Base-by-base conservation (phyloP, 2,113 vertebrate genomes). In the Harpagus bidentatus region DNA sequence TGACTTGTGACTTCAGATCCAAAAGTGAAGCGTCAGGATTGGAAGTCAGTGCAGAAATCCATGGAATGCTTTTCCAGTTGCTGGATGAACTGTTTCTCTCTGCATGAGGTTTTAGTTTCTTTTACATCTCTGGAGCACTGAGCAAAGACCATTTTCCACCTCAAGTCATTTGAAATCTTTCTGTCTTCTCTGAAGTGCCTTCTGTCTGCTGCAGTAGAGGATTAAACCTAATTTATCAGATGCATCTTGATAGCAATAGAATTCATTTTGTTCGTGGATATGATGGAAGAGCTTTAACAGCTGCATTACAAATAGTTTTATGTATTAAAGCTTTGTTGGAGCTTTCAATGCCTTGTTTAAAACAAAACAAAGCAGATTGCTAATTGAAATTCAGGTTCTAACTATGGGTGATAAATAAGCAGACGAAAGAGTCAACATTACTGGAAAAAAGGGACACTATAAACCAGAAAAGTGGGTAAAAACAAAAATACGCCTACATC, bases 201-300 rank as follows among this genome's bases (percentile, higher is more conserved):
- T 91, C 69, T 79, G 95, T 88, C 87, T 13, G 40, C 95, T 88
- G 77, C 88, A 83, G 79, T 13, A 91, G 76, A 92, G 93, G 73
- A 95, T 97, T 97, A 96, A 96, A 93, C 79, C 95, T 86, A 86
- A 95, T 97, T 96, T 94, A 93, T 97, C 96, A 94, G 91, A 67
- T 78, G 72, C 86, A 78, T 90, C 93, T 96, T 63, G 94, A 83
- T 96, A 95, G 89, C 94, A 88, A 36, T 5, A 38, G 86, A 83
- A 91, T 86, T 95, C 66, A 78, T 97, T 96, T 93, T 93, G 82
- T 78, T 96, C 76, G 3, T 83, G 89, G 78, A 42, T 95, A 82
- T 73, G 95, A 97, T 95, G 92, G 86, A 93, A 94, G 82, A 83
- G 94, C 82, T 82, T 66, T 83, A 96, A 95, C 94, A 94, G 94